These are phyloP conservation scores for Grantiella picta DNA, from an alignment of 2,113 vertebrate genomes.

Conservation along the genomic window DNA sequence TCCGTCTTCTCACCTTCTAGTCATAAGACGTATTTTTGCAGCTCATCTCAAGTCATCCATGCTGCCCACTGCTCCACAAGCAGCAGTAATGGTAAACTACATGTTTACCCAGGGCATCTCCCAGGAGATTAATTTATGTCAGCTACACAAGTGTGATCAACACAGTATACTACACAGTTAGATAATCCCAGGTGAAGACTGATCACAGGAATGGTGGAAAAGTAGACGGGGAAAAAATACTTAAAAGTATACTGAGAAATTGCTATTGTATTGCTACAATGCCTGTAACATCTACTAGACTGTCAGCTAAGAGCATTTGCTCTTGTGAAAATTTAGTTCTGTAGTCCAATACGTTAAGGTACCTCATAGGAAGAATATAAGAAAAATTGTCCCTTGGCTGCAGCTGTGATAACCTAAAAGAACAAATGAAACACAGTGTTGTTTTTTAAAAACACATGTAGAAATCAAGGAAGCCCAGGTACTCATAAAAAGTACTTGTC, in stretches of 20 bases:
- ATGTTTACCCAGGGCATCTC: background rate
- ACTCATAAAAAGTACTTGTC: background rate
- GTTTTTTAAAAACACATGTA: background rate
- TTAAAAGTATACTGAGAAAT: background rate
- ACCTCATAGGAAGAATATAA: background rate
- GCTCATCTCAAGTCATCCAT: background rate
- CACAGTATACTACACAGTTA: background rate
- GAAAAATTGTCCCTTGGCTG: background rate
- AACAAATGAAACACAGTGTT: background rate
- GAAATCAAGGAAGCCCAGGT: background rate
- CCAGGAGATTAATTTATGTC: background rate
- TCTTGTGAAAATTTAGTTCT: background rate
- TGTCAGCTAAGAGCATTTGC: background rate
- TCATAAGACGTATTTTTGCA: background rate
- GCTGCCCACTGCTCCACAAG: background rate
- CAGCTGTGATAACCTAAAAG: background rate
- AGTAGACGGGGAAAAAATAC: background rate
- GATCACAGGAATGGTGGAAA: background rate
- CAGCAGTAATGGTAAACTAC: background rate
- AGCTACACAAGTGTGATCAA: background rate
- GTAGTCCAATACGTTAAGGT: background rate
- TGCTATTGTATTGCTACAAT: background rate
- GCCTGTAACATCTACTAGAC: background rate
- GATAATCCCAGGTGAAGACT: background rate
- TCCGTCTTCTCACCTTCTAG: background rate